Percentiles rank a stretch among this genome's conserved stretches.
Evolutionary conservation across 2,888 invertebrate species (phyloP).

Genomic region (Yponomeuta cagnagella): DNA sequence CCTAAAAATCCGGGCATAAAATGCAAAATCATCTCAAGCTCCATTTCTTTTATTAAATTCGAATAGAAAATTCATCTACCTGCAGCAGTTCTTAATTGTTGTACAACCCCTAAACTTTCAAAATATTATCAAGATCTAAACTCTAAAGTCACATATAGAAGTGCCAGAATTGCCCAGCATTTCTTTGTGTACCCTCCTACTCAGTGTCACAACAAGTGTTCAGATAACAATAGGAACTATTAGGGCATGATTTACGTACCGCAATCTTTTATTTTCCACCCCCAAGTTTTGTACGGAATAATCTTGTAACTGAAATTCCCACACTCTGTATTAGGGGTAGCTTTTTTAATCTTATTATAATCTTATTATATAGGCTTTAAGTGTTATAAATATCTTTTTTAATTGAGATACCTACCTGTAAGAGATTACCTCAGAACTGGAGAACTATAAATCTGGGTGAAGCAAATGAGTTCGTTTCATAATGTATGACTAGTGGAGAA

Average conservation of each 20-base stretch:
- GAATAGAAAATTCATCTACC: not conserved
- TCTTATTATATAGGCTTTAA: not conserved
- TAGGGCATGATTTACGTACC: constrained; percentile 70
- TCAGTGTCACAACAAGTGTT: constrained; percentile 58
- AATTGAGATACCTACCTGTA: not conserved
- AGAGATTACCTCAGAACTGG: not conserved
- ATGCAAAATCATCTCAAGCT: not conserved
- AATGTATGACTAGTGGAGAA: too few relatives aligned
- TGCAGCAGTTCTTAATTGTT: not conserved
- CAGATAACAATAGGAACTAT: constrained; percentile 57
- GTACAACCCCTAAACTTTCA: not conserved
- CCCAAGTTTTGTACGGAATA: constrained; percentile 41
- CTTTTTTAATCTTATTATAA: not conserved
- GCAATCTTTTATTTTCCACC: constrained; percentile 60
- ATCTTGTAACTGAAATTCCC: constrained; percentile 71
- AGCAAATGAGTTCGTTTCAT: too few relatives aligned
- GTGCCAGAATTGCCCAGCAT: not conserved
- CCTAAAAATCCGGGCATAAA: not conserved
- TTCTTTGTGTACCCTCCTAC: not conserved
- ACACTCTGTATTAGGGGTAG: constrained; percentile 35
- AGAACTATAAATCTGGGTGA: too few relatives aligned
- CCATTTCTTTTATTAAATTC: not conserved
- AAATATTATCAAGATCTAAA: not conserved
- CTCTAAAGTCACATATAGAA: not conserved
- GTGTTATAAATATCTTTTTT: not conserved